Percentiles rank a stretch among this genome's conserved stretches.
Conservation (phyloP, 2,888 invertebrate species). For the Acanthosepion lycidas region DNA sequence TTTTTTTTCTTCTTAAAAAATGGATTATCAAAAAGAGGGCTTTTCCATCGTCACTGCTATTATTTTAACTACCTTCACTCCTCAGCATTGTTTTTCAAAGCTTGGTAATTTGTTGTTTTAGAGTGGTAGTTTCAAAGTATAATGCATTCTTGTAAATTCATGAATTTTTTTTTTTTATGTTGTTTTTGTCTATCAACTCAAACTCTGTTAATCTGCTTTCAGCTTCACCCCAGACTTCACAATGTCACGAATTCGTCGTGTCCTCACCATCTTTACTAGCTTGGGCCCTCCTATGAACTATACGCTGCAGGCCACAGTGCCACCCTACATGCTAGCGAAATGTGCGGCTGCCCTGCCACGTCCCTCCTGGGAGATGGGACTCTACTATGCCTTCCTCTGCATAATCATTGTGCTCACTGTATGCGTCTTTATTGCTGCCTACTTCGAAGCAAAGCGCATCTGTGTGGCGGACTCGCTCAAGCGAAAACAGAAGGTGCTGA, state of each 20-base stretch:
- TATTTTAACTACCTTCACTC: too few relatives aligned
- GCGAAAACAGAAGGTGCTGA: conserved; percentile 72
- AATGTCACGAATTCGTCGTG: conserved; percentile 81
- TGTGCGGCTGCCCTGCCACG: conserved; percentile 83
- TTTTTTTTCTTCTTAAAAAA: too few relatives aligned
- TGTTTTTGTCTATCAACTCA: neutral
- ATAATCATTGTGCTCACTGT: conserved; percentile 79
- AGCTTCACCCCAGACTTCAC: conserved; percentile 91
- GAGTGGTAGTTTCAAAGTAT: neutral
- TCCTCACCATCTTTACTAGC: conserved; percentile 73
- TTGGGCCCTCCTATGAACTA: conserved; percentile 79
- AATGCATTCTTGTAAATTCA: neutral
- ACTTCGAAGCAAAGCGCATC: conserved; percentile 84
- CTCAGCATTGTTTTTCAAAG: too few relatives aligned
- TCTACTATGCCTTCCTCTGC: conserved; percentile 79
- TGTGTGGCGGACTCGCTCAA: conserved; percentile 75
- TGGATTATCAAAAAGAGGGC: too few relatives aligned
- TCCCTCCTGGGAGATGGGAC: conserved; percentile 84
- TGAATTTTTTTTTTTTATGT: neutral
- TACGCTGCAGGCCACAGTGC: conserved; percentile 82
- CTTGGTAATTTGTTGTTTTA: too few relatives aligned
- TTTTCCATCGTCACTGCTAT: too few relatives aligned
- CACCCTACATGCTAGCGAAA: conserved; percentile 80
- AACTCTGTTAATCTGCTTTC: conserved; percentile 53
- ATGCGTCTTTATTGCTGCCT: conserved; percentile 81